A percentile compares a stretch with the other conserved stretches of the same genome.
Evolutionary conservation across 2,113 vertebrate genomes (phyloP).

Genomic region (Lepisosteus osseus): DNA sequence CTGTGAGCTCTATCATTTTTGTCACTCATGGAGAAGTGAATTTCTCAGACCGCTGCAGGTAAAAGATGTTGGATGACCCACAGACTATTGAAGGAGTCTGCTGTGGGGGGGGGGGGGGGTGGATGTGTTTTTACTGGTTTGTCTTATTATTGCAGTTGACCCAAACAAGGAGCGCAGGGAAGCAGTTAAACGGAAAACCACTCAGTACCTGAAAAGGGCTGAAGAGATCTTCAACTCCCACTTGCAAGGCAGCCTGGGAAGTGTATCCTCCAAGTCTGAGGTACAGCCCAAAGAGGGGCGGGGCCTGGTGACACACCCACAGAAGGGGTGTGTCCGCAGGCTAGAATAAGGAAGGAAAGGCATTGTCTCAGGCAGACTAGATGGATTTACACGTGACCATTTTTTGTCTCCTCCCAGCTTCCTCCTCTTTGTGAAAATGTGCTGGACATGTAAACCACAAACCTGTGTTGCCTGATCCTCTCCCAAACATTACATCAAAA

Average conservation of each 20-base stretch:
- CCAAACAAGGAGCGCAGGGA: conserved; percentile 91
- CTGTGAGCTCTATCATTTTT: no score
- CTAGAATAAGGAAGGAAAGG: neutral
- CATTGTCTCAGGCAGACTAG: neutral
- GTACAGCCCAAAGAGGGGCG: conserved; percentile 36
- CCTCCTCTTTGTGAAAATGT: no score
- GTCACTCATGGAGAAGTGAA: no score
- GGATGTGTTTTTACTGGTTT: neutral
- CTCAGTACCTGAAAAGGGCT: conserved; percentile 89
- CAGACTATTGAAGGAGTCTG: no score
- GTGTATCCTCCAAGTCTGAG: conserved; percentile 60
- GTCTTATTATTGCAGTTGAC: conserved; percentile 70
- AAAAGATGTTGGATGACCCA: no score
- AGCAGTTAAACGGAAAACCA: conserved; percentile 92
- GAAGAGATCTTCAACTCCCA: conserved; percentile 97
- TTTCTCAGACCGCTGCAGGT: no score
- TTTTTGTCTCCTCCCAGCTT: no score
- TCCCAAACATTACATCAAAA: neutral
- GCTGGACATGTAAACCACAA: no score
- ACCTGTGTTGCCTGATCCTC: neutral
- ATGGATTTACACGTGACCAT: no score
- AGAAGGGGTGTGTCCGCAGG: neutral
- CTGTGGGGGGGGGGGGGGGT: no score
- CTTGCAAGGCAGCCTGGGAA: conserved; percentile 77
- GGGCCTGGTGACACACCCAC: neutral